phyloP scores from a whole-genome alignment of 2,113 vertebrate genomes.

The Centrocercus urophasianus region DNA sequence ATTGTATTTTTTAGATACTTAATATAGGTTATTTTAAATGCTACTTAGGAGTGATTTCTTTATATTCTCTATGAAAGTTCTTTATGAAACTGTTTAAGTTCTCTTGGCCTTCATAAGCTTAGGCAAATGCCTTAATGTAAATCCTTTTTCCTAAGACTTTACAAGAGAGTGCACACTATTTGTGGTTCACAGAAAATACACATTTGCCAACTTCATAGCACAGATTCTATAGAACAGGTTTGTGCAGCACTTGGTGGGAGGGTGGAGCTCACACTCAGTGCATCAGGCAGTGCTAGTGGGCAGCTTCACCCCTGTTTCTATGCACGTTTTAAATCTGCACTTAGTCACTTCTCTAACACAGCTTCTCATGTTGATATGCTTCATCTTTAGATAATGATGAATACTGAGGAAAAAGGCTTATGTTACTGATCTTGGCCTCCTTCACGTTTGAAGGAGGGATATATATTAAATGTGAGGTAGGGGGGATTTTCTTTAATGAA shows the following conservation, averaged over 20 bases:
- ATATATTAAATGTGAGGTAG: neutral
- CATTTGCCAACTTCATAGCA: neutral
- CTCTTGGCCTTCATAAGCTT: neutral
- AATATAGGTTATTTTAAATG: conserved; percentile 18
- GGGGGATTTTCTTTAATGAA: neutral
- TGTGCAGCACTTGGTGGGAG: neutral
- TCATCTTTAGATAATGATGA: neutral
- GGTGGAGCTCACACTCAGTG: neutral
- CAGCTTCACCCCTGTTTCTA: neutral
- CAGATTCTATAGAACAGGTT: neutral
- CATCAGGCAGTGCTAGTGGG: neutral
- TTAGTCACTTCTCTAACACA: neutral
- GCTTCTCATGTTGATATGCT: neutral
- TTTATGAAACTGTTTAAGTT: conserved; percentile 5
- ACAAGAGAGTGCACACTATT: neutral
- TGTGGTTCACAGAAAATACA: neutral
- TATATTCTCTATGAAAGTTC: neutral
- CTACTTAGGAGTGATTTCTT: neutral
- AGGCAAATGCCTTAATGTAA: neutral
- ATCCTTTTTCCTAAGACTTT: neutral
- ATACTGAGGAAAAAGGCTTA: neutral
- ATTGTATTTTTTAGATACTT: conserved; percentile 46
- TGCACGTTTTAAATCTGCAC: neutral
- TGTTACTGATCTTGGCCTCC: neutral
- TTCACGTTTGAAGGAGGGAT: neutral